A percentile compares a stretch with the other conserved stretches of the same genome.
Evolutionary conservation across 2,113 vertebrate species (phyloP).

Genomic region (Sprattus sprattus): DNA sequence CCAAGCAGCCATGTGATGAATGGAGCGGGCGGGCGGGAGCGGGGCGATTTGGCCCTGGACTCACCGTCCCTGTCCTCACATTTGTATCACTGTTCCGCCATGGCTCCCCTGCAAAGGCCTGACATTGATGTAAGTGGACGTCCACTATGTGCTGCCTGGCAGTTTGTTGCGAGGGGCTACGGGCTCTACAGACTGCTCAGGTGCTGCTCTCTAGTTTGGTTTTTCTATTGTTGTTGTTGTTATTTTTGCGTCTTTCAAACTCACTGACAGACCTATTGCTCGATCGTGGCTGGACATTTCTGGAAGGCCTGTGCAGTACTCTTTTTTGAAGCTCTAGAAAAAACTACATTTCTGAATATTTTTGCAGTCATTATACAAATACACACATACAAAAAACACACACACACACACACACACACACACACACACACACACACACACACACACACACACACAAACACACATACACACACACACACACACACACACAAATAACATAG

Average conservation of each 20-base stretch:
- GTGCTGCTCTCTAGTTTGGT: not conserved
- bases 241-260: too few species aligned
- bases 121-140: slow-evolving; percentile 10
- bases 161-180: not conserved
- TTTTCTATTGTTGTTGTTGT: too few species aligned
- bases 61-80: not conserved
- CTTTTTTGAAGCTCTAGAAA: not conserved
- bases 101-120: not conserved
- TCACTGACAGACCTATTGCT: not conserved
- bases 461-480: not conserved
- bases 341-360: not conserved
- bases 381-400: not conserved
- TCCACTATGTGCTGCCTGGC: not conserved
- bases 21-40: slow-evolving; percentile 21
- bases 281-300: not conserved
- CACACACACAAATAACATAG: not conserved
- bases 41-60: slow-evolving; percentile 13
- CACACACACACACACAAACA: not conserved
- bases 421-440: not conserved
- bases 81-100: not conserved
- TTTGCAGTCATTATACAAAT: not conserved
- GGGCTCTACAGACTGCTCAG: not conserved
- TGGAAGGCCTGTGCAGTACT: not conserved
- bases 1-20: slow-evolving; percentile 47
- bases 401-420: not conserved